phyloP scores from a whole-genome alignment of 2,888 invertebrate genomes.

The Caenorhabditis doughertyi region DNA sequence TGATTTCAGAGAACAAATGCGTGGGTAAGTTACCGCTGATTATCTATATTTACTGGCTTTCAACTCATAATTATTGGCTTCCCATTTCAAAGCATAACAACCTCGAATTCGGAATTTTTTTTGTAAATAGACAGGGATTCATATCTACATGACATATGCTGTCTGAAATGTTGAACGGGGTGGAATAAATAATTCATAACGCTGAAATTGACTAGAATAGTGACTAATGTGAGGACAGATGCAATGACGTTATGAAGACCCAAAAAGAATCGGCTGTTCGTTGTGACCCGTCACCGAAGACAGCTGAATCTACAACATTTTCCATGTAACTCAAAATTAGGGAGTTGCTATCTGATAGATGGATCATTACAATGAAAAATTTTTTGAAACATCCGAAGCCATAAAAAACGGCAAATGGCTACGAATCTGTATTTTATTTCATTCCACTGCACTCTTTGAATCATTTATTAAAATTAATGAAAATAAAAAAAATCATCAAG shows the following conservation, averaged over 20 bases:
- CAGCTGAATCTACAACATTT: not conserved
- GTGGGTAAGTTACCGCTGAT: not conserved
- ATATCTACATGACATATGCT: too few relatives aligned
- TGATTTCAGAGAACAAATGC: not conserved
- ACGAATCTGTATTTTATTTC: too few relatives aligned
- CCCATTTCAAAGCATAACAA: not conserved
- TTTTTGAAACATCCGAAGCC: too few relatives aligned
- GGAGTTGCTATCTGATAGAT: too few relatives aligned
- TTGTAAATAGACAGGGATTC: too few relatives aligned
- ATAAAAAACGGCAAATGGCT: too few relatives aligned
- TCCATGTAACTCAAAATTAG: not conserved
- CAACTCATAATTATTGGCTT: not conserved
- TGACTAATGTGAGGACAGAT: not conserved
- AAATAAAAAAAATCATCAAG: not conserved
- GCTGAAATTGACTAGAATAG: not conserved
- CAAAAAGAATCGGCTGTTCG: not conserved
- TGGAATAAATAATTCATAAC: not conserved
- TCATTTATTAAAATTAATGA: slow-evolving; percentile 3
- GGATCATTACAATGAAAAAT: too few relatives aligned
- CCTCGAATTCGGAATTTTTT: too few relatives aligned
- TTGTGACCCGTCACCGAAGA: not conserved
- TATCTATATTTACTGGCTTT: not conserved
- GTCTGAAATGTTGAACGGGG: not conserved
- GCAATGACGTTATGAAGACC: slow-evolving; percentile 9
- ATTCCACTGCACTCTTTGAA: too few relatives aligned